Evolutionary conservation across 1,140 invertebrate genomes (phyloP).

Genomic region (Aphidius ervi): DNA sequence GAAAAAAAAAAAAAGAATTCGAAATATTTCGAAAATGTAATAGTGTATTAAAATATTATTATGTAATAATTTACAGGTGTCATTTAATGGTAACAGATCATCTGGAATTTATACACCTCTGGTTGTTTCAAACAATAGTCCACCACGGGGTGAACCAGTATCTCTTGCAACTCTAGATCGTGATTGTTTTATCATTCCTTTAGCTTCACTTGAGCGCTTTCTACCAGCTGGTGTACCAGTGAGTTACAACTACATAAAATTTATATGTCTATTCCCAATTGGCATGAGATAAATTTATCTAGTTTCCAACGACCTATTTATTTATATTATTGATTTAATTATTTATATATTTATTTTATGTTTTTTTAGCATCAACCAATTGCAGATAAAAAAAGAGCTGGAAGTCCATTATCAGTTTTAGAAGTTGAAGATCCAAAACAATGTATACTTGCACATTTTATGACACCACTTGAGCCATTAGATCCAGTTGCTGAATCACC

Average conservation of each 20-base stretch:
- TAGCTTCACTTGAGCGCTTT: conserved; percentile 78
- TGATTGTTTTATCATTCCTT: conserved; percentile 86
- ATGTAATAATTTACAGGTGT: conserved; percentile 34
- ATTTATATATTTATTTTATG: neutral
- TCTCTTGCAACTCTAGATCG: conserved; percentile 73
- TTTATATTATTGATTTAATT: too few species aligned
- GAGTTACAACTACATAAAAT: conserved; percentile 28
- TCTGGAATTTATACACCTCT: conserved; percentile 47
- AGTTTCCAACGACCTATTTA: too few species aligned
- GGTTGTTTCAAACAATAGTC: conserved; percentile 46
- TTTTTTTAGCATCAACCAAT: conserved; percentile 45
- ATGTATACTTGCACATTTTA: conserved; percentile 80
- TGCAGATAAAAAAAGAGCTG: conserved; percentile 57
- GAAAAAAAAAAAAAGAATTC: too few species aligned
- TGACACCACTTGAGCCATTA: conserved; percentile 79
- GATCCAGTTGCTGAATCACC: conserved; percentile 80
- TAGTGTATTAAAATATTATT: too few species aligned
- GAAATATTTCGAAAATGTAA: too few species aligned
- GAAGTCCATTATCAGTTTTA: conserved; percentile 68
- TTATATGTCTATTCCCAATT: too few species aligned
- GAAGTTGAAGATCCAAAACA: conserved; percentile 85
- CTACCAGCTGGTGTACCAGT: conserved; percentile 82
- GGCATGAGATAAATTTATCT: too few species aligned
- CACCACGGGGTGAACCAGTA: conserved; percentile 61
- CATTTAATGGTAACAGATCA: conserved; percentile 42